These are phyloP conservation scores for Melinaea marsaeus DNA, from an alignment of 2,888 invertebrate species.

Conservation along the genomic window DNA sequence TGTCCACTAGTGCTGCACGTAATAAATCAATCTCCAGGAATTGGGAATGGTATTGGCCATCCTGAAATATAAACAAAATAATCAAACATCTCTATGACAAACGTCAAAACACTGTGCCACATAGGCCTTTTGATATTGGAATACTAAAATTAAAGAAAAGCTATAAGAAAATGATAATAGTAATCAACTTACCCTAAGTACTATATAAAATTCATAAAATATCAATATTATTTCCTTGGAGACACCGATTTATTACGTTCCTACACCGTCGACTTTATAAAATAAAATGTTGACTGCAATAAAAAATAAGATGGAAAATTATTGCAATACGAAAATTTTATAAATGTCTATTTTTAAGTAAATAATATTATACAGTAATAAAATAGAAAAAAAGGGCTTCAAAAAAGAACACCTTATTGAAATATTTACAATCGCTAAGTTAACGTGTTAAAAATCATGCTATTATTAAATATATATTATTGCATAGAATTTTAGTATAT, in stretches of 20 bases:
- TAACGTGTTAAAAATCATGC: too few relatives aligned
- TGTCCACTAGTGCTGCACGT: slow-evolving; percentile 32
- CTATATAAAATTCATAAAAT: slow-evolving; percentile 45
- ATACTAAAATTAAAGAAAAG: slow-evolving; percentile 22
- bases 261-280: slow-evolving; percentile 55
- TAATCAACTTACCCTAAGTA: slow-evolving; percentile 43
- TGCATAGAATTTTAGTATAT: too few relatives aligned
- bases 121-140: slow-evolving; percentile 45
- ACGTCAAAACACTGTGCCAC: slow-evolving; percentile 75
- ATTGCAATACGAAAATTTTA: slow-evolving; percentile 13
- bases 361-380: too few relatives aligned
- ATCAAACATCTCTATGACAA: slow-evolving; percentile 59
- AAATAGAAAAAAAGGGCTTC: too few relatives aligned
- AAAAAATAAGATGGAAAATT: slow-evolving; percentile 22
- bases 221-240: slow-evolving; percentile 76
- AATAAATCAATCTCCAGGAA: slow-evolving; percentile 37
- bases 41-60: slow-evolving; percentile 48
- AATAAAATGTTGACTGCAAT: slow-evolving; percentile 43
- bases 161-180: slow-evolving; percentile 8
- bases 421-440: too few relatives aligned
- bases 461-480: too few relatives aligned
- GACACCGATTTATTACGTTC: slow-evolving; percentile 73
- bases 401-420: too few relatives aligned
- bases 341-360: too few relatives aligned
- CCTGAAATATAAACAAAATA: slow-evolving; percentile 75